Evolutionary conservation across 2,888 invertebrate species (phyloP), one percentile per base, ranked within the genome.

Genomic region (Lomographa bimaculata): DNA sequence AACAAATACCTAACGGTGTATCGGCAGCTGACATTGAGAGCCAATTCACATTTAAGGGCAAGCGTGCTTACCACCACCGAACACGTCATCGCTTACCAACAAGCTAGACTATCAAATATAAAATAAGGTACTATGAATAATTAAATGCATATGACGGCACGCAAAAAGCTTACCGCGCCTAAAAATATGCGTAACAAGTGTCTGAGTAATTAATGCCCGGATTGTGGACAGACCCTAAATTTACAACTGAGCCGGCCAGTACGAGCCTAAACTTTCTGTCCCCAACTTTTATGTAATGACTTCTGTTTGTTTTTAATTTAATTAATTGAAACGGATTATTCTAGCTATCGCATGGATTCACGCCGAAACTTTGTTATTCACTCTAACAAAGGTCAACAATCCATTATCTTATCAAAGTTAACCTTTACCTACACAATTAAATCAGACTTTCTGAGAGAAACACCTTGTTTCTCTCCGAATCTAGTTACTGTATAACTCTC

Each of bases 291-390:
- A 66, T 66, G 64, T 77, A 78, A 79, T 72, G 72, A 76, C 75
- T 79, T 79, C 77, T 79, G 78, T 79, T 81, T 80, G 75, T 76
- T 78, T 79, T 80, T 81, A 83, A 83, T 81, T 79, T 73, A 79
- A 83, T 83, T 83, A 82, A 83, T 81, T 78, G 68, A 69, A 69
- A 74, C 68, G 73, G 78, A 79, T 79, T 78, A 77, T 75, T 73
- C 75, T 72, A 71, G 71, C 70, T 73, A 76, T 72, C 66, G 65
- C 69, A 64, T 71, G 75, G 74, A 77, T 80, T 78, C 69, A 68
- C 52, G 59, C 54, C 63, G 61, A 58, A 71, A 76, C 68, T 76
- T 74, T 72, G 63, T 65, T 71, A 71, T 70, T 63, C 61, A 68
- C 60, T 67, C 49, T 45, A 57, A 48, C 53, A 62, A 61, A 66